These are phyloP conservation scores for Microcebus griseorufus DNA, from an alignment of 2,113 vertebrate species.

Conservation along the genomic window DNA sequence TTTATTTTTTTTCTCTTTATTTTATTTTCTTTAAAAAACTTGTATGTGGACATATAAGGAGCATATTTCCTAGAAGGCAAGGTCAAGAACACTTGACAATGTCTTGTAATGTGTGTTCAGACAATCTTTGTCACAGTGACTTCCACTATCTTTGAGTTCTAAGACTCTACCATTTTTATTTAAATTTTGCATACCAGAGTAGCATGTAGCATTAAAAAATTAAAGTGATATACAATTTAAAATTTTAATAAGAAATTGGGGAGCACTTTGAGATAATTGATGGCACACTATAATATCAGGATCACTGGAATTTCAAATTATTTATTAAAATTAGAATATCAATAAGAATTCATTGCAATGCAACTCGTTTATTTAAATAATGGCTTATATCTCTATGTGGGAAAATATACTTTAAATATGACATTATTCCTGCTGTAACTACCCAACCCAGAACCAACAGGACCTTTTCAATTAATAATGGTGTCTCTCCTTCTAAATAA, in stretches of 20 bases:
- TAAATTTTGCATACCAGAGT: not conserved
- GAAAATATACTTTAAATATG: not conserved
- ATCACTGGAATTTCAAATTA: constrained; percentile 22
- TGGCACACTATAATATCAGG: not conserved
- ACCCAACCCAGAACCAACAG: not conserved
- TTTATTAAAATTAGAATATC: not conserved
- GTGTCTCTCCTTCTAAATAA: not conserved
- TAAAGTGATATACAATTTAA: not conserved
- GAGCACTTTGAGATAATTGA: not conserved
- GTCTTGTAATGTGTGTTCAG: not conserved
- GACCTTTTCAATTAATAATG: not conserved
- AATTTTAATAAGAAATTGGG: not conserved
- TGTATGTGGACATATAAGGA: not conserved
- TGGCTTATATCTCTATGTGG: not conserved
- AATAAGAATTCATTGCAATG: not conserved
- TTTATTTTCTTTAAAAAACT: not conserved
- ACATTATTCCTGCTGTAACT: not conserved
- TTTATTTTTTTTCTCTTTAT: not conserved
- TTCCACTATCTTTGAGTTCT: not conserved
- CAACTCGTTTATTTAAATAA: not conserved
- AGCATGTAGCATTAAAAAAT: not conserved
- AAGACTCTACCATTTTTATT: not conserved
- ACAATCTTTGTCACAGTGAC: not conserved
- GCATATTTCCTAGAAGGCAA: constrained; percentile 24
- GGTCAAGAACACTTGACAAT: constrained; percentile 14